Evolutionary conservation across 2,888 invertebrate genomes (phyloP), one percentile per base, ranked within the genome.

Genomic region (Coremacera marginata): DNA sequence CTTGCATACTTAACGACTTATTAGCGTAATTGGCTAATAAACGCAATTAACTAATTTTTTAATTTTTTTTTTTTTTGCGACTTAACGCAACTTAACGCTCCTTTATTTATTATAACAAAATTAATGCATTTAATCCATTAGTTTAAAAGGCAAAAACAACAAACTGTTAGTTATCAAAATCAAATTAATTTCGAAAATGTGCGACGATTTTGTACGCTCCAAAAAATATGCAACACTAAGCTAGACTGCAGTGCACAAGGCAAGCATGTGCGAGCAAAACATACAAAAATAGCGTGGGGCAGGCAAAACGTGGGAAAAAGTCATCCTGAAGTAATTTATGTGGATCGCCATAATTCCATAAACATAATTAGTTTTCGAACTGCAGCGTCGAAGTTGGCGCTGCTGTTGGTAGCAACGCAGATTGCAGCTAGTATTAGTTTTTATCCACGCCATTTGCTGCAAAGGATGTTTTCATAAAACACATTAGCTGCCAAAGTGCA

Each of bases 301-400:
- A 22, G 22, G 34, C 22, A 70, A 9, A 25, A 9, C 67, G 34
- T 19, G 22, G 37, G 44, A 67, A 22, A 76, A 75, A 79, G 70
- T 81, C 77, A 11, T 44, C 44, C 44, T 44, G 14, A 44, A 44
- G 44, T 81, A 81, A 81, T 81, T 82, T 81, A 80, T 78, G 75
- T 77, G 80, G 79, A 79, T 80, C 81, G 77, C 79, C 80, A 81
- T 83, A 83, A 83, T 81, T 83, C 86, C 86, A 83, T 87, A 87
- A 87, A 83, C 85, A 86, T 87, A 87, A 87, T 87, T 87, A 87
- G 87, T 87, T 87, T 87, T 84, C 84, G 83, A 86, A 86, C 83
- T 86, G 74, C 68, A 19, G 65, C 49, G 22, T 25, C 31, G 14
- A 16, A 16, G 51, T 11, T 44, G 74, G 22, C 55, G 65, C 63